A percentile compares a stretch with the other conserved stretches of the same genome.
phyloP scores from a whole-genome alignment of 2,113 vertebrate genomes.

The Silurus glanis region DNA sequence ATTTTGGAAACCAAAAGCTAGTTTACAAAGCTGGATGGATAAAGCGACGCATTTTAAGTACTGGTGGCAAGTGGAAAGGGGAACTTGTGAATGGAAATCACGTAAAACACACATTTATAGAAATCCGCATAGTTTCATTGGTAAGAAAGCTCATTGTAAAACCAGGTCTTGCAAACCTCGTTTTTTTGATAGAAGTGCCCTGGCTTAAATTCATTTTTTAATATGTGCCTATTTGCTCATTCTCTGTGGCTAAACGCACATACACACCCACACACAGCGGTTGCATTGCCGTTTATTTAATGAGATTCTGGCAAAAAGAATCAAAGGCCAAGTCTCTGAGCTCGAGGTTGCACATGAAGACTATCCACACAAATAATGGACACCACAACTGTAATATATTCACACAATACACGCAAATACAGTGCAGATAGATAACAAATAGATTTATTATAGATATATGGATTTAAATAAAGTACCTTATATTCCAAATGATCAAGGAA shows the following conservation, averaged over 20 bases:
- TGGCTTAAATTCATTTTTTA: not conserved
- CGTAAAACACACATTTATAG: not conserved
- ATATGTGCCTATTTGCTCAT: constrained; percentile 3
- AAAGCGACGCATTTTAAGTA: not conserved
- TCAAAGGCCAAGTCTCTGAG: constrained; percentile 22
- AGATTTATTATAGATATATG: not conserved
- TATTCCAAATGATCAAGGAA: not conserved
- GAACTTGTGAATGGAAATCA: not conserved
- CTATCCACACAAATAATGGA: not conserved
- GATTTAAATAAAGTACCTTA: not conserved
- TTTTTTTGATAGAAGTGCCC: not conserved
- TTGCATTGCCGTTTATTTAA: constrained; percentile 33
- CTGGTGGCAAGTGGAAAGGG: not conserved
- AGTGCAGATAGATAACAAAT: not conserved
- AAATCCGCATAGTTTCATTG: constrained; percentile 1
- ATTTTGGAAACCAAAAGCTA: not conserved
- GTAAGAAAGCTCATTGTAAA: not conserved
- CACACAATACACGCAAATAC: not conserved
- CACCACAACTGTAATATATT: not conserved
- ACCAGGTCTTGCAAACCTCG: not conserved
- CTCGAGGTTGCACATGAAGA: not conserved
- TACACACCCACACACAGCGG: constrained; percentile 10
- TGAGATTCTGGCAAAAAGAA: constrained; percentile 37
- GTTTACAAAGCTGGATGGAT: constrained; percentile 1
- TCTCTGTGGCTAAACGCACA: constrained; percentile 11